These are phyloP conservation scores for Proales similis DNA, from an alignment of 1,140 invertebrate species.

Conservation along the genomic window DNA sequence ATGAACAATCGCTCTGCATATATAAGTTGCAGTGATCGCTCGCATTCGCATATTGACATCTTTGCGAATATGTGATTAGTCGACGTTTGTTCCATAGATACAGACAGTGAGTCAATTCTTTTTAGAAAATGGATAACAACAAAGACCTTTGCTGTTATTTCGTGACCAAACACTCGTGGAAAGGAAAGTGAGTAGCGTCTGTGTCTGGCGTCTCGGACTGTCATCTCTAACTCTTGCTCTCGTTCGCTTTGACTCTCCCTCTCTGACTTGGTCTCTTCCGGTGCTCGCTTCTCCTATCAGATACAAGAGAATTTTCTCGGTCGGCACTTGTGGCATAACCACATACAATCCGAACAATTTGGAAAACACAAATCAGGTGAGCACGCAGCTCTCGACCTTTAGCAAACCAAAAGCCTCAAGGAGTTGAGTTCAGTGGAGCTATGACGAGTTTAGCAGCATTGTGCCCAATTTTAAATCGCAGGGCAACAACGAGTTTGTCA, in stretches of 20 bases:
- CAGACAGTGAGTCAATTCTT: no score
- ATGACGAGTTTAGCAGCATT: conserved; percentile 56
- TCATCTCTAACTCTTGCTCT: neutral
- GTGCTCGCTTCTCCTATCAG: conserved; percentile 57
- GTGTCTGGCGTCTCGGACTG: neutral
- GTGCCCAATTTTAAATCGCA: conserved; percentile 50
- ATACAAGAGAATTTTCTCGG: conserved; percentile 93
- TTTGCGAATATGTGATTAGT: no score
- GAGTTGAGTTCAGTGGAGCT: conserved; percentile 52
- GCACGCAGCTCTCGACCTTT: neutral
- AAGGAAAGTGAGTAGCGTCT: conserved; percentile 72
- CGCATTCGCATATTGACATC: no score
- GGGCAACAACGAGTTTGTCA: conserved; percentile 63
- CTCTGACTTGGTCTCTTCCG: conserved; percentile 34
- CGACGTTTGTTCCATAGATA: no score
- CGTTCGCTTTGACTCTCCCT: conserved; percentile 6
- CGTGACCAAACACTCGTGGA: conserved; percentile 91
- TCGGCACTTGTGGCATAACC: conserved; percentile 86
- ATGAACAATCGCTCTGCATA: no score
- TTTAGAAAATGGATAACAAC: conserved; percentile 61
- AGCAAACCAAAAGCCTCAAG: neutral
- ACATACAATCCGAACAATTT: conserved; percentile 89
- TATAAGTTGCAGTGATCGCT: no score
- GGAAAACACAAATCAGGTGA: conserved; percentile 84
- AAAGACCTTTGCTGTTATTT: conserved; percentile 83